These are phyloP conservation scores for Salvator merianae DNA, from an alignment of 2,113 vertebrate species.

Conservation along the genomic window DNA sequence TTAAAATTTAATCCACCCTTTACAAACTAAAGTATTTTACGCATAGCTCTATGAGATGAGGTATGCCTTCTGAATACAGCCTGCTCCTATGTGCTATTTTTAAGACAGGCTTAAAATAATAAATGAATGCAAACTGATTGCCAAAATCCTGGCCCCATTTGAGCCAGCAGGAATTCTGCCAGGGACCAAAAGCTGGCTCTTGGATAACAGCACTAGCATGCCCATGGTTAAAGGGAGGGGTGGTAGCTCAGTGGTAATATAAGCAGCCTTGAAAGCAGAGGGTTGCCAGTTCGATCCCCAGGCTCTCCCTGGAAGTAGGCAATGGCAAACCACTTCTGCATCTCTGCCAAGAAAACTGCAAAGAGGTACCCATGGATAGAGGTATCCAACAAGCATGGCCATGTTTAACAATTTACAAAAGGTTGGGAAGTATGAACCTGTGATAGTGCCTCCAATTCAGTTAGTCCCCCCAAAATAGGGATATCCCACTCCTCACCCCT, in stretches of 20 bases:
- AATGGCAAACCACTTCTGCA: too few species aligned
- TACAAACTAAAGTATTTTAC: background rate
- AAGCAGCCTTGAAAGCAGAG: too few species aligned
- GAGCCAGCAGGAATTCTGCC: conserved; percentile 44
- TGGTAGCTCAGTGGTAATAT: too few species aligned
- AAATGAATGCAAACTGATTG: conserved; percentile 34
- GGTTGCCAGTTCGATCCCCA: too few species aligned
- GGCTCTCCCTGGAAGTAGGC: too few species aligned
- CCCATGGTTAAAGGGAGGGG: background rate
- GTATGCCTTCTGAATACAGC: background rate
- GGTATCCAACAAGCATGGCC: too few species aligned
- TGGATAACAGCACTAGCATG: background rate
- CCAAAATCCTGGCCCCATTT: conserved; percentile 14
- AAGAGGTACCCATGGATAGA: too few species aligned
- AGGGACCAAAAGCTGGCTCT: background rate
- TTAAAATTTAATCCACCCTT: too few species aligned
- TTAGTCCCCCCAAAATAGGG: background rate
- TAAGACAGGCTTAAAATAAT: background rate
- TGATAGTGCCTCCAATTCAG: background rate
- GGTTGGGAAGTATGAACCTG: too few species aligned
- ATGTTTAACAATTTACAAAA: too few species aligned
- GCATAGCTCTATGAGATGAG: background rate
- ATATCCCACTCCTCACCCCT: too few species aligned
- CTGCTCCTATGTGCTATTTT: conserved; percentile 10
- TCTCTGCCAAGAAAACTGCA: too few species aligned